Evolutionary conservation across 2,888 invertebrate species (phyloP), one percentile per base, ranked within the genome.

Genomic region (Oscheius sp.): DNA sequence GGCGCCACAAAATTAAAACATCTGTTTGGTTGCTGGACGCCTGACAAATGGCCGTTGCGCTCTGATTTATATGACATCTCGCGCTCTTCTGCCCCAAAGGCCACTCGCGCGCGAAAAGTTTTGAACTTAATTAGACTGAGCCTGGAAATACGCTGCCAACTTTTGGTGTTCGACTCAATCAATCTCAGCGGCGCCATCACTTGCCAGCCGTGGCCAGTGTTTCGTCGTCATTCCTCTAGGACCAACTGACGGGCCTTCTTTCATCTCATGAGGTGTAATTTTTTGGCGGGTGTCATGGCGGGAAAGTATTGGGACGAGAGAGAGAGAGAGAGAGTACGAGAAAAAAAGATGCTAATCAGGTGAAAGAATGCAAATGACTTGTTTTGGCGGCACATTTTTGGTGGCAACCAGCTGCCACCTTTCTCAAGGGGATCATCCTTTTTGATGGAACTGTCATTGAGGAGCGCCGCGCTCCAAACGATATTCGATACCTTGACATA

Each of bases 1-100:
- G 72, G 60, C 72, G 51, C 62, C 63, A 42, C 65, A 32, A 68
- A 74, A 74, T 74, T 74, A 74, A 74, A 74, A 74, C 74, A 74
- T 74, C 74, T 74, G 74, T 74, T 74, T 59, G 53, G 57, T 58
- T n/a, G 66, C 58, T 59, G 37, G 57, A 47, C 73, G 73, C 73
- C 73, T 73, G 73, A 73, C 55, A 51, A 63, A 73, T 73, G 73
- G 47, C 63, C 63, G 55, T 53, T 55, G 65, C 73, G 73, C 65
- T 37, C 65, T 73, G 73, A 73, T 73, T 73, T 73, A 73, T 73
- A 62, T 63, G 55, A 37, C 65, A 51, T 62, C 68, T 53, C 53
- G 65, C 65, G 68, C 68, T 63, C 63, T 63, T 63, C 42, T 42
- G 42, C 42, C 42, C 42, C 63, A 48, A 70, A 57, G 35, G 70